A percentile compares a stretch with the other conserved stretches of the same genome.
These are phyloP conservation scores for Salvelinus namaycush DNA, from an alignment of 2,113 vertebrate genomes.

Conservation along the genomic window DNA sequence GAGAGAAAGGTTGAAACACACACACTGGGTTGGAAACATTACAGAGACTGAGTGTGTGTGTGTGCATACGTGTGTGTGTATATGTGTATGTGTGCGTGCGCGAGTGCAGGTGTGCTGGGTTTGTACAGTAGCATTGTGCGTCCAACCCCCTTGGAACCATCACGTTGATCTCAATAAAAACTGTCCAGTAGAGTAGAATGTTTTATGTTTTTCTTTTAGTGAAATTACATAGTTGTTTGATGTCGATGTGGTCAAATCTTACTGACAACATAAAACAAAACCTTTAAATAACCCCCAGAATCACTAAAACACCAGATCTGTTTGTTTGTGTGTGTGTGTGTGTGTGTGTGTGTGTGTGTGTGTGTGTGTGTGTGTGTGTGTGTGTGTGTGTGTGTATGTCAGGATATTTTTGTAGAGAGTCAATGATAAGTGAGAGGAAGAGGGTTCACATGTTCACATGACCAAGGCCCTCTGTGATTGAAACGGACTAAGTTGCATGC, in stretches of 20 bases:
- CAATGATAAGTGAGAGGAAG: constrained; percentile 15
- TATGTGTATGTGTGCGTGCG: too few species aligned
- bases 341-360: too few species aligned
- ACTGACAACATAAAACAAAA: not conserved
- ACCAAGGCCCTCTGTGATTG: not conserved
- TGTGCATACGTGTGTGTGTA: not conserved
- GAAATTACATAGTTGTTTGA: too few species aligned
- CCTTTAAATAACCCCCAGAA: constrained; percentile 10
- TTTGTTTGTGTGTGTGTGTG: not conserved
- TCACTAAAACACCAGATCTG: not conserved
- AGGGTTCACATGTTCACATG: constrained; percentile 10
- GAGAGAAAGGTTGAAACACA: not conserved
- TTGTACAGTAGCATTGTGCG: too few species aligned
- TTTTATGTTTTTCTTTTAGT: too few species aligned
- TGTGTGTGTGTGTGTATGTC: not conserved
- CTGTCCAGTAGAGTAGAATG: too few species aligned
- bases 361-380: too few species aligned
- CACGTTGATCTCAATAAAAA: too few species aligned
- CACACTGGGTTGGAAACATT: constrained; percentile 16
- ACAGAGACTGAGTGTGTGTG: constrained; percentile 2
- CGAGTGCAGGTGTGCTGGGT: too few species aligned
- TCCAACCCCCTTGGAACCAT: too few species aligned
- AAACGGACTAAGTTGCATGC: not conserved
- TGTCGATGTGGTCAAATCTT: not conserved
- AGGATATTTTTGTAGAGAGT: too few species aligned